A percentile compares a stretch with the other conserved stretches of the same genome.
phyloP scores from a whole-genome alignment of 2,113 vertebrate genomes.

The Albula goreensis region DNA sequence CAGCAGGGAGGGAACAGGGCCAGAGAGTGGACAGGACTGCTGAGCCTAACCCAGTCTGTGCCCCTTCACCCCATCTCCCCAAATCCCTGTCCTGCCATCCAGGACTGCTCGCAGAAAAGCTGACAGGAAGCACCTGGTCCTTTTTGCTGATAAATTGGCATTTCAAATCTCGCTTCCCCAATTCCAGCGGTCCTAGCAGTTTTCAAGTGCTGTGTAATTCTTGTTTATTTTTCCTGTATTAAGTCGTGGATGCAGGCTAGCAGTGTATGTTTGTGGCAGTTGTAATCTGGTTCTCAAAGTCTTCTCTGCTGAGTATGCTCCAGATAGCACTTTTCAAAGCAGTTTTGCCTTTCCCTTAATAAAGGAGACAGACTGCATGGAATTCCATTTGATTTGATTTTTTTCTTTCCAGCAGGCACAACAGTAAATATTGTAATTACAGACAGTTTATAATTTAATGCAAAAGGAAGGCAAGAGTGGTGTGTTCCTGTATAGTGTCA shows the following conservation, averaged over 20 bases:
- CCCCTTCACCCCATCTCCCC: too few species aligned
- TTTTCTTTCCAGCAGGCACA: background rate
- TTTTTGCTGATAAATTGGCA: constrained; percentile 16
- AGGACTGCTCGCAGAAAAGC: background rate
- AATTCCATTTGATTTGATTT: background rate
- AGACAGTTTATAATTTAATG: background rate
- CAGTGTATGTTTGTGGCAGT: too few species aligned
- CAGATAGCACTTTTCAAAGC: too few species aligned
- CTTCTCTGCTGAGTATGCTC: too few species aligned
- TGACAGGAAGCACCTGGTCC: constrained; percentile 34
- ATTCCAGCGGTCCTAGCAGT: background rate
- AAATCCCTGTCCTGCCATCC: background rate
- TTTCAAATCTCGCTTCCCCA: background rate
- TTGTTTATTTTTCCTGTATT: constrained; percentile 15
- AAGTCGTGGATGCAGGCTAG: background rate
- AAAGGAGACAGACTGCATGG: background rate
- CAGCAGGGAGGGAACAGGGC: background rate
- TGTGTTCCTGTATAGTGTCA: background rate
- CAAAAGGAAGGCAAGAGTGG: background rate
- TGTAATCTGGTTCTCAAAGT: too few species aligned
- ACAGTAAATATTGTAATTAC: background rate
- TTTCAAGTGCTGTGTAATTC: background rate
- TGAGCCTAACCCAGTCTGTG: too few species aligned
- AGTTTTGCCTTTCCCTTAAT: too few species aligned
- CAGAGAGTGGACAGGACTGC: background rate